Conservation (phyloP, 2,113 vertebrate genomes). For the Caranx melampygus region DNA sequence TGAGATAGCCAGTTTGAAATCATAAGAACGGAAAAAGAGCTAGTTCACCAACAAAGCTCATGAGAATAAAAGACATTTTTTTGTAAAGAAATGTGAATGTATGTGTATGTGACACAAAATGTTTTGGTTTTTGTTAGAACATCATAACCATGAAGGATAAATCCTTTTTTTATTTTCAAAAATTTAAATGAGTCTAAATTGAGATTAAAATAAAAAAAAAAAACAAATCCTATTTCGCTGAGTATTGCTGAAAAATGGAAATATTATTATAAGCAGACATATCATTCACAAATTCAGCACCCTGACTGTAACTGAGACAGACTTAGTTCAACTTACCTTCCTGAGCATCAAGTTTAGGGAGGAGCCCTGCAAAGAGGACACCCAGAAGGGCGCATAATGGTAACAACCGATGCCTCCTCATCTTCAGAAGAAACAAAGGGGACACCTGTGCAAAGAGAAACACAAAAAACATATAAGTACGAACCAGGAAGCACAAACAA, state of each 20-base stretch:
- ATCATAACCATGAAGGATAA: background rate
- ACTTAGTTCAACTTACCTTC: constrained; percentile 75
- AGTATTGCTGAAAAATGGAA: constrained; percentile 25
- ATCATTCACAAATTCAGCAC: background rate
- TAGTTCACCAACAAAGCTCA: constrained; percentile 18
- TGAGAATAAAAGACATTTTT: background rate
- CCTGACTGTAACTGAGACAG: background rate
- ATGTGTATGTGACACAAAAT: background rate
- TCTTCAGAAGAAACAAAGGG: constrained; percentile 74
- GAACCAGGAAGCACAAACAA: background rate
- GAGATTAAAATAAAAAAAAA: background rate
- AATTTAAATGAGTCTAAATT: background rate
- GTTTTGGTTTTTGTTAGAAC: background rate
- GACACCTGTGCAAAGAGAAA: constrained; percentile 62
- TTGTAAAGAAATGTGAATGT: background rate
- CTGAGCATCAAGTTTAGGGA: constrained; percentile 81
- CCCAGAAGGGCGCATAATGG: constrained; percentile 79
- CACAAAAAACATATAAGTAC: background rate
- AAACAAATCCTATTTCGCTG: background rate
- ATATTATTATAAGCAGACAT: background rate
- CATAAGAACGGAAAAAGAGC: background rate
- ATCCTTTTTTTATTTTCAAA: background rate
- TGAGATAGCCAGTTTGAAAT: background rate
- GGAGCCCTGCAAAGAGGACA: constrained; percentile 83
- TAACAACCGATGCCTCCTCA: constrained; percentile 84